Evolutionary conservation across 2,888 invertebrate species (phyloP), one percentile per base, ranked within the genome.

Genomic region (Apamea anceps): DNA sequence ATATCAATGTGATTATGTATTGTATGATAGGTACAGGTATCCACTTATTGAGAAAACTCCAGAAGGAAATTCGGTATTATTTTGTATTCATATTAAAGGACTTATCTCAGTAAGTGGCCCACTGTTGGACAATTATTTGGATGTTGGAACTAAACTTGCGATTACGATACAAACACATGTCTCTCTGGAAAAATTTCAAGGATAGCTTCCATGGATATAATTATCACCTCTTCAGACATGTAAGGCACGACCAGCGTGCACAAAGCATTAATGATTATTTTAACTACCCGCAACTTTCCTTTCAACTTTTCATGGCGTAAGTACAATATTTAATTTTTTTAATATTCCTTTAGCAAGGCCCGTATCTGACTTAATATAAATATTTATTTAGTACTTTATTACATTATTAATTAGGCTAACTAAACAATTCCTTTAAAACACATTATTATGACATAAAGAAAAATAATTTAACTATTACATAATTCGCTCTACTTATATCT

Each of bases 401-500:
- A 83, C 6, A 75, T 70, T 48, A 75, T 74, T 77, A 80, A 60
- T 68, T 81, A 74, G 74, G 21, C 65, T 84, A 73, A 18, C n/a
- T 84, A 77, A 75, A 73, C 72, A 77, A 67, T 84, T 77, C 77
- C 67, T 82, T 42, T 72, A 51, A 75, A 71, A 79, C 25, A 73
- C 48, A 48, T 57, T 54, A 62, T 74, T 62, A 62, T 63, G 68
- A 82, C 73, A 54, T 60, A 77, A 45, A 32, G n/a, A 77, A 73
- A 66, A 85, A 79, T 82, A 85, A 81, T 87, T 86, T 88, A 87
- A 32, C 67, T 86, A 82, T 75, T 63, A 85, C 13, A 71, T 75
- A 80, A 77, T 80, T 77, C 48, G 45, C 79, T 77, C 57, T 87
- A n/a, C n/a, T n/a, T n/a, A 67, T 48, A 75, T 60, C 68, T 72